Percentiles rank a stretch among this genome's conserved stretches.
phyloP scores from a whole-genome alignment of 2,113 vertebrate genomes.

The Upupa epops region DNA sequence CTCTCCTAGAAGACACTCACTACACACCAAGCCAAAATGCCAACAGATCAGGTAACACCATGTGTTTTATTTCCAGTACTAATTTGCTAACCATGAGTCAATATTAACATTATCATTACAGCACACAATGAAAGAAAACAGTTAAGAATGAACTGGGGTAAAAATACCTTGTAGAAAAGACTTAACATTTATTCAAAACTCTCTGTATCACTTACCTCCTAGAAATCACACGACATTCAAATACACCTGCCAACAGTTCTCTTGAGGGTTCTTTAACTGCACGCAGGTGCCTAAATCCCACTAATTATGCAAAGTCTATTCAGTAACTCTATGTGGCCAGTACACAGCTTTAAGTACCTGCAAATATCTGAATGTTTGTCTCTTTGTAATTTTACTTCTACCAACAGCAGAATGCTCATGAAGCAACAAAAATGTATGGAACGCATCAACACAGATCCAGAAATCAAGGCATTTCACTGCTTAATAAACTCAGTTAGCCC shows the following conservation, averaged over 20 bases:
- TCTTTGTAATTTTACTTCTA: not conserved
- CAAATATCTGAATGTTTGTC: not conserved
- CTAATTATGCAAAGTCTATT: not conserved
- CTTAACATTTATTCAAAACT: not conserved
- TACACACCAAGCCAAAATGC: not conserved
- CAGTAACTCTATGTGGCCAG: not conserved
- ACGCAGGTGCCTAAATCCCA: not conserved
- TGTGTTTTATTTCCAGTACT: not conserved
- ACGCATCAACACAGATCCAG: not conserved
- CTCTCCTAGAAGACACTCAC: not conserved
- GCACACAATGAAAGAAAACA: slow-evolving; percentile 55
- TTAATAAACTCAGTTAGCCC: not conserved
- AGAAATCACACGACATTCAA: not conserved
- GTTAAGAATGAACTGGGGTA: slow-evolving; percentile 23
- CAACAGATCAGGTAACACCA: not conserved
- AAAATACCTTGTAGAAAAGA: not conserved
- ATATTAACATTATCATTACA: slow-evolving; percentile 18
- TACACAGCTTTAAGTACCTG: not conserved
- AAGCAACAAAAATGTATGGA: not conserved
- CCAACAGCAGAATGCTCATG: not conserved
- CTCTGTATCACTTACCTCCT: not conserved
- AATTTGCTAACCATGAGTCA: slow-evolving; percentile 17
- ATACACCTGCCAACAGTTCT: not conserved
- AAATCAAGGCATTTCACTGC: not conserved
- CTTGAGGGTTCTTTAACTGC: not conserved